phyloP scores from a whole-genome alignment of 1,140 invertebrate genomes.

The Cherax destructor region DNA sequence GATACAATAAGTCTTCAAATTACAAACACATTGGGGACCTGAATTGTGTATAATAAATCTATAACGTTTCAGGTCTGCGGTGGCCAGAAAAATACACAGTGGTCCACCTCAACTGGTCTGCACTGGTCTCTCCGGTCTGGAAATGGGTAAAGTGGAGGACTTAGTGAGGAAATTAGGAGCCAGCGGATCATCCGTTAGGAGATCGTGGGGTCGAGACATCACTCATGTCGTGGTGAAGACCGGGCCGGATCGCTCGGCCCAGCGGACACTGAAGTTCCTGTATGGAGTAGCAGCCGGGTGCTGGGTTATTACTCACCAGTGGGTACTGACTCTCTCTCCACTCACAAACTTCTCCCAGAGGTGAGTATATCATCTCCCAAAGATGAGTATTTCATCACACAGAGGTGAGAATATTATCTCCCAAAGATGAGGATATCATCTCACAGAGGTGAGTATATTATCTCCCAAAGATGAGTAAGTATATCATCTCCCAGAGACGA shows the following conservation, averaged over 20 bases:
- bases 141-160: conserved; percentile 28
- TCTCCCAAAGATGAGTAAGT: too few species aligned
- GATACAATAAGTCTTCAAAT: too few species aligned
- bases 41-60: neutral
- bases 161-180: neutral
- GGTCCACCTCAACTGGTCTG: conserved; percentile 22
- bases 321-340: conserved; percentile 42
- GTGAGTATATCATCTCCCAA: neutral
- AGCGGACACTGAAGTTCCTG: conserved; percentile 47
- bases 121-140: conserved; percentile 18
- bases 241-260: neutral
- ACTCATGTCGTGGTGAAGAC: conserved; percentile 56
- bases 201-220: neutral
- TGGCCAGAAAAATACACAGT: neutral
- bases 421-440: too few species aligned
- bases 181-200: conserved; percentile 3
- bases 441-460: too few species aligned
- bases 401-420: too few species aligned
- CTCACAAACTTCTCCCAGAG: conserved; percentile 32
- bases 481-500: too few species aligned
- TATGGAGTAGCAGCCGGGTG: conserved; percentile 47
- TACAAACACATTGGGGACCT: too few species aligned
- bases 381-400: too few species aligned
- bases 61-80: neutral
- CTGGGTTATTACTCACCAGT: conserved; percentile 33